Evolutionary conservation across 2,113 vertebrate genomes (phyloP).

Genomic region (Microtus pennsylvanicus): DNA sequence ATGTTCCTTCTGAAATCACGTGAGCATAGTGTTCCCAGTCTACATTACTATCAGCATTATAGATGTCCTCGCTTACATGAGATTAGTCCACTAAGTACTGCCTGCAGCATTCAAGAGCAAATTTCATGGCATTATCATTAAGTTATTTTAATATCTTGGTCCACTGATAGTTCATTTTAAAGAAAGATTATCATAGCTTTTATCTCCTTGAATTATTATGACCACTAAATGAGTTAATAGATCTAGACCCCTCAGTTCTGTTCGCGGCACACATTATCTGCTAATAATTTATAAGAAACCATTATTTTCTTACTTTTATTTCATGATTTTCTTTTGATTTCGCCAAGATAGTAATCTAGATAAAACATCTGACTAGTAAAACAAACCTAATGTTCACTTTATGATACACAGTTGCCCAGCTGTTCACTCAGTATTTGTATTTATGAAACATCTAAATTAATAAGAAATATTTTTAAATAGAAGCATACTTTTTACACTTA

Average conservation of each 20-base stretch:
- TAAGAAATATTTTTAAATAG: neutral
- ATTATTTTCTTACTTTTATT: neutral
- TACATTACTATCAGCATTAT: neutral
- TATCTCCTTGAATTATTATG: neutral
- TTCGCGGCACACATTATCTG: neutral
- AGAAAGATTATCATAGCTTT: neutral
- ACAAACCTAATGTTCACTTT: neutral
- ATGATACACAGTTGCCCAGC: neutral
- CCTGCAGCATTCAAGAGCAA: too few species aligned
- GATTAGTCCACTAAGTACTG: neutral
- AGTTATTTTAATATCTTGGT: neutral
- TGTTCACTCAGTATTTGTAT: neutral
- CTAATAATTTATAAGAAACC: neutral
- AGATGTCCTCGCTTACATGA: neutral
- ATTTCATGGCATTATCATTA: neutral
- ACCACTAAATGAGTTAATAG: neutral
- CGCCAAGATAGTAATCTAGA: neutral
- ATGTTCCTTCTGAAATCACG: too few species aligned
- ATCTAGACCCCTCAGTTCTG: neutral
- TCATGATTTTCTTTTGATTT: neutral
- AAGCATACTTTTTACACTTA: neutral
- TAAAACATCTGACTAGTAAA: neutral
- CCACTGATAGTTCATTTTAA: neutral
- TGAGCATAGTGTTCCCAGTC: neutral
- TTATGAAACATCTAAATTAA: neutral